phyloP scores from a whole-genome alignment of 2,888 invertebrate genomes.

The Yponomeuta evonymella region DNA sequence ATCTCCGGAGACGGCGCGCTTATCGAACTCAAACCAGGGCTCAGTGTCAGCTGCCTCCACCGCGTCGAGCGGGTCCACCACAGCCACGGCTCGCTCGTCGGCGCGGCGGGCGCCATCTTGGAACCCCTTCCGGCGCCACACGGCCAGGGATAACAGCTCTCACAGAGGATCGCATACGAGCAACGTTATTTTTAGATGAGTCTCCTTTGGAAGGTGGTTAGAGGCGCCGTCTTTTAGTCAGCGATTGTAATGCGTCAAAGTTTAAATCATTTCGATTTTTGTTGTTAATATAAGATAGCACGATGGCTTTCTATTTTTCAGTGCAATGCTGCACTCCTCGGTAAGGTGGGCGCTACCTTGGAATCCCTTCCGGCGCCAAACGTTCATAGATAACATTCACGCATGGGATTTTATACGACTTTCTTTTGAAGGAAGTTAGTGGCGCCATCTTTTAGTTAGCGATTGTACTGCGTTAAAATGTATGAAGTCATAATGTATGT shows the following conservation, averaged over 20 bases:
- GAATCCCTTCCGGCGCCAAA: constrained; percentile 84
- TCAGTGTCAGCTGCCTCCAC: constrained; percentile 69
- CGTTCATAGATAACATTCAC: constrained; percentile 68
- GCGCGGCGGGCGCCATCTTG: constrained; percentile 76
- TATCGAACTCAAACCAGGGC: constrained; percentile 58
- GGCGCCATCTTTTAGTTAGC: too few relatives aligned
- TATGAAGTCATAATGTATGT: too few relatives aligned
- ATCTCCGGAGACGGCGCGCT: constrained; percentile 37
- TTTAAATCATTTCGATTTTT: too few relatives aligned
- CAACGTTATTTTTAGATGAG: constrained; percentile 77
- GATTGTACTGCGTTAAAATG: too few relatives aligned
- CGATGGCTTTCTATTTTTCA: too few relatives aligned
- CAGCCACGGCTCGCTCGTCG: constrained; percentile 51
- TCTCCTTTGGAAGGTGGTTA: too few relatives aligned
- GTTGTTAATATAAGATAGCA: too few relatives aligned
- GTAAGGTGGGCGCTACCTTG: constrained; percentile 73
- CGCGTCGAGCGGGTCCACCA: constrained; percentile 57
- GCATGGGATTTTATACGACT: constrained; percentile 65
- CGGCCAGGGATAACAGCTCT: constrained; percentile 71
- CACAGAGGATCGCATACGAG: constrained; percentile 62
- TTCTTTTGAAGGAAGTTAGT: constrained; percentile 31
- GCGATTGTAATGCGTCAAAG: too few relatives aligned
- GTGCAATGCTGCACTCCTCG: background rate
- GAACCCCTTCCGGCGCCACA: constrained; percentile 84
- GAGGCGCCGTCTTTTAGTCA: too few relatives aligned